Evolutionary conservation across 2,797 vertebrate species (phyloP), one percentile per base, ranked within the genome.

Genomic region (Cottoperca gobio): DNA sequence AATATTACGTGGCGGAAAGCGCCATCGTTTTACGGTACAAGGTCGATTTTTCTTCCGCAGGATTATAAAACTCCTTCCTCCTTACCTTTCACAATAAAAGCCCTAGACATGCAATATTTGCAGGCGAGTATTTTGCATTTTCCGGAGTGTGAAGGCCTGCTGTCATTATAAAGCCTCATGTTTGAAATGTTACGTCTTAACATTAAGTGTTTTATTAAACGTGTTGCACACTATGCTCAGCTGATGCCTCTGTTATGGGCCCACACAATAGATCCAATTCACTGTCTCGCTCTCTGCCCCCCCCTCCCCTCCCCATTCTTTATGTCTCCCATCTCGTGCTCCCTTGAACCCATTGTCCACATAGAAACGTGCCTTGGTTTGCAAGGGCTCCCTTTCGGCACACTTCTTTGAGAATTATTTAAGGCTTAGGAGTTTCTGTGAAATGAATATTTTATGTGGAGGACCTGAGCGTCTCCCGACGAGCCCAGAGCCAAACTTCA

Each of bases 341-440:
- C 68, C 73, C 71, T 59, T 78, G 88, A 92, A 93, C 92, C 93
- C 84, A 94, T 95, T 94, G 95, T 96, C 95, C 94, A 84, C 87
- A 89, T 67, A 73, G 83, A 64, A 90, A 93, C 93, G 93, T 94
- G 95, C 90, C 89, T 80, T 33, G 93, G 91, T 79, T 95, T 88
- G 88, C 90, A 95, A 95, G 81, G 85, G 78, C 78, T 89, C 35
- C 69, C 90, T 94, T 92, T 92, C 74, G 61, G 86, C 78, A 65
- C 90, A 90, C 90, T 92, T 95, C 95, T 94, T 95, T 95, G 93
- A 95, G 95, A 96, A 95, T 96, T 95, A 95, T 96, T 96, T 93
- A 96, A 95, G 87, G 89, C 92, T 90, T 87, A 92, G 92, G 92
- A 94, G 91, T 94, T 95, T 94, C 94, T 94, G 92, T 84, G 89